These are phyloP conservation scores for Aphyosemion australe DNA, from an alignment of 2,113 vertebrate genomes.

Conservation along the genomic window DNA sequence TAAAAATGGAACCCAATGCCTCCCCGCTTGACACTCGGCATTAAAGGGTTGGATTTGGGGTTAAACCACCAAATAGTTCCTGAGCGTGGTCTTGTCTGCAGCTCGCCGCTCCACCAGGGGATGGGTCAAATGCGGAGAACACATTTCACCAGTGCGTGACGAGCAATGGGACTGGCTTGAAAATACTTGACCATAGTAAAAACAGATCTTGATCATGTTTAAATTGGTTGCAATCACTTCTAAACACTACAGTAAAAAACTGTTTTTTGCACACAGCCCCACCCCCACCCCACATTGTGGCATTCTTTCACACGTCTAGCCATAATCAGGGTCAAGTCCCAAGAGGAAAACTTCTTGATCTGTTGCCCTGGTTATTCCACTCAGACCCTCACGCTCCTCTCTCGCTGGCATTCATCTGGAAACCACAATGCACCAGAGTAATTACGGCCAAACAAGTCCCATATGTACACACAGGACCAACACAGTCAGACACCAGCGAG, in stretches of 20 bases:
- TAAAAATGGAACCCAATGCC: too few relatives aligned
- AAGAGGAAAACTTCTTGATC: conserved; percentile 54
- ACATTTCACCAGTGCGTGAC: too few relatives aligned
- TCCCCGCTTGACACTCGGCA: too few relatives aligned
- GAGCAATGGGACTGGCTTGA: too few relatives aligned
- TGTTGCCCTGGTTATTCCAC: conserved; percentile 59
- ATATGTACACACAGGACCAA: conserved; percentile 41
- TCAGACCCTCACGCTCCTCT: conserved; percentile 51
- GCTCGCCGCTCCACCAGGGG: too few relatives aligned
- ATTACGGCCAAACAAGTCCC: conserved; percentile 74
- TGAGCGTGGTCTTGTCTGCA: too few relatives aligned
- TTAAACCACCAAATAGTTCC: too few relatives aligned
- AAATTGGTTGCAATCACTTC: conserved; percentile 17
- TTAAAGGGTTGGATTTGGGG: too few relatives aligned
- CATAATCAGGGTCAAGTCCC: conserved; percentile 57
- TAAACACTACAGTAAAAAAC: conserved; percentile 14
- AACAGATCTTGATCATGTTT: conserved; percentile 2
- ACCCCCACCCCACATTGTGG: conserved; percentile 26
- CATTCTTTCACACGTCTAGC: conserved; percentile 45
- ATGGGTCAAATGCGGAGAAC: too few relatives aligned
- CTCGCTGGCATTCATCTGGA: conserved; percentile 61
- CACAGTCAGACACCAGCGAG: conserved; percentile 18
- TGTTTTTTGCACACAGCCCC: too few relatives aligned
- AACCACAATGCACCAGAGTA: conserved; percentile 73
- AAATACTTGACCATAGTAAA: too few relatives aligned